phyloP scores from a whole-genome alignment of 2,888 invertebrate genomes.

The Lasioglossum figueresi region DNA sequence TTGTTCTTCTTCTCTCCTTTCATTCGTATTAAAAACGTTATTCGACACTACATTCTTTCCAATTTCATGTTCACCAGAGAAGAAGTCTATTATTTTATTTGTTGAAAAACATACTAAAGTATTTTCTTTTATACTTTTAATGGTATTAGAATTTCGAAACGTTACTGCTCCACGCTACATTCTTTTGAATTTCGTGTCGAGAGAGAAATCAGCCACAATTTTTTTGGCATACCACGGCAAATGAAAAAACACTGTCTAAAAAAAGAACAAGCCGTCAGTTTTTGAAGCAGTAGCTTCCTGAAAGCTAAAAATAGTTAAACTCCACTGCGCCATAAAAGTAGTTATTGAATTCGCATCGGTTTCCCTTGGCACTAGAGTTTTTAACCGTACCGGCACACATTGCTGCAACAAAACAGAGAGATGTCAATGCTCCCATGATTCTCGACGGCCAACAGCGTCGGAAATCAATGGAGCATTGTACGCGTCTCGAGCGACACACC shows the following conservation, averaged over 20 bases:
- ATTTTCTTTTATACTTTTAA: no score
- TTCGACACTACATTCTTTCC: no score
- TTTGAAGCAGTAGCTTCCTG: neutral
- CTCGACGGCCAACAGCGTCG: neutral
- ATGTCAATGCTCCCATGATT: neutral
- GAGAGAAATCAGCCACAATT: neutral
- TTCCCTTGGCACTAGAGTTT: neutral
- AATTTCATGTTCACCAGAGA: no score
- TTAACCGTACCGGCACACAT: neutral
- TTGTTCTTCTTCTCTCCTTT: neutral
- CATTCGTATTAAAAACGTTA: neutral
- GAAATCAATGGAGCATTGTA: slow-evolving; percentile 13
- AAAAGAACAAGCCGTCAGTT: neutral
- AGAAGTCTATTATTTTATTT: no score
- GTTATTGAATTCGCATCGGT: neutral
- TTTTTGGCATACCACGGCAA: neutral
- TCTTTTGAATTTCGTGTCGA: neutral
- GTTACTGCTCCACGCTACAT: neutral
- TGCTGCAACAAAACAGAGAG: neutral
- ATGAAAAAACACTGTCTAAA: neutral
- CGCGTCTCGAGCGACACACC: neutral
- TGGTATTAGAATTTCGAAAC: no score
- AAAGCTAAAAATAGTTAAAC: neutral
- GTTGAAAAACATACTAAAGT: no score
- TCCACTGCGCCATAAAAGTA: neutral